Evolutionary conservation across 2,797 vertebrate species (phyloP), one percentile per base, ranked within the genome.

Genomic region (Coendou prehensilis): DNA sequence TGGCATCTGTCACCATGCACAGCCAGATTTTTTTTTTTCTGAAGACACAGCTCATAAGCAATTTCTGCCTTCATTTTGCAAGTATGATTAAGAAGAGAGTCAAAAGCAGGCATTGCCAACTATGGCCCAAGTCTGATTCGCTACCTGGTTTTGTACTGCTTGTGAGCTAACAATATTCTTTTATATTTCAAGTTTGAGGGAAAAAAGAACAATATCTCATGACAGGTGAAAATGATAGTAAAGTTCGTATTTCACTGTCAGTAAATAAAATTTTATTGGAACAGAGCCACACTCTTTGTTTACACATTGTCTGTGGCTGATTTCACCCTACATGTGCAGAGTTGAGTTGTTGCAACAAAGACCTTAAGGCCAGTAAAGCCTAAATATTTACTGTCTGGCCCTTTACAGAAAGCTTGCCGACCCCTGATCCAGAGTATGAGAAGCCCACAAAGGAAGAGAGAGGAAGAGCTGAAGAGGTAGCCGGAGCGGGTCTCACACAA

Each of bases 401-500:
- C 64, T 81, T 78, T 79, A 79, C 47, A 79, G 76, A 92, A 92
- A 61, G 17, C 80, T 61, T 82, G n/a, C 52, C 82, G 64, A 91
- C 47, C 57, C 50, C 22, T 75, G 59, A 56, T 81, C 9, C 47
- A 57, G 71, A 93, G 45, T 87, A 23, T 78, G 82, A 87, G 71
- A 94, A 76, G 28, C 28, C 54, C 50, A 28, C 28, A 76, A 59
- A 57, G 41, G 30, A 80, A 90, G 71, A 76, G 86, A 83, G 30
- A 54, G 64, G 57, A 73, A 93, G 33, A 87, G 67, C 37, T 56
- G 22, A 89, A 93, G 93, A 94, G 86, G 13, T 94, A 79, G 76
- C 87, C 23, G 41, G 67, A 78, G 87, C 6, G 22, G 56, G 64
- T 64, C 85, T 88, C 79, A 52, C n/a, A 67, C n/a, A 92, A 61